phyloP scores from a whole-genome alignment of 2,797 vertebrate genomes.

The Anguilla marmorata region DNA sequence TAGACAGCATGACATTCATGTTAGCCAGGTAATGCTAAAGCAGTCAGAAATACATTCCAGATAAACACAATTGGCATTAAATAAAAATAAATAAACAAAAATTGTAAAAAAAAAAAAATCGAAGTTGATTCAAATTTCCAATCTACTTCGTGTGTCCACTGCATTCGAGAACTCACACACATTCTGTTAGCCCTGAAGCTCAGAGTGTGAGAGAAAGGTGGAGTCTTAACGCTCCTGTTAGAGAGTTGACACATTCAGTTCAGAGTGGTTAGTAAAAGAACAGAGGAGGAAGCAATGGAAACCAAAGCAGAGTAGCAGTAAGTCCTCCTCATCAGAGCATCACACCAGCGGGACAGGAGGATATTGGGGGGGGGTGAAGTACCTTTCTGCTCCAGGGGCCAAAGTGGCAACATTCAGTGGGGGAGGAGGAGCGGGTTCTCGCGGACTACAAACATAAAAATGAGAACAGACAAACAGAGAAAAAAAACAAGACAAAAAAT shows the following conservation, averaged over 20 bases:
- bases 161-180: background rate
- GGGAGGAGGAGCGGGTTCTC: constrained; percentile 89
- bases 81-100: constrained; percentile 9
- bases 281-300: constrained; percentile 8
- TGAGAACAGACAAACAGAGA: constrained; percentile 59
- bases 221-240: background rate
- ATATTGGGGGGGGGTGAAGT: constrained; percentile 1
- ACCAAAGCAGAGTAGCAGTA: background rate
- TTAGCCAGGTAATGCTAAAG: background rate
- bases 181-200: background rate
- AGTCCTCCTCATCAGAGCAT: background rate
- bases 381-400: constrained; percentile 97
- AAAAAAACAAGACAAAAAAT: constrained; percentile 56
- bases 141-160: background rate
- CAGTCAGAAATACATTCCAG: background rate
- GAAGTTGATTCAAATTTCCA: background rate
- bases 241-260: background rate
- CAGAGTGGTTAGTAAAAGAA: background rate
- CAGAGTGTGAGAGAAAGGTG: background rate
- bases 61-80: background rate
- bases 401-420: constrained; percentile 95
- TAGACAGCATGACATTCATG: background rate
- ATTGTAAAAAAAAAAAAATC: no score
- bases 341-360: background rate
- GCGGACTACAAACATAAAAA: constrained; percentile 90